Evolutionary conservation across 1,140 invertebrate species (phyloP).

Genomic region (Papilio dardanus): DNA sequence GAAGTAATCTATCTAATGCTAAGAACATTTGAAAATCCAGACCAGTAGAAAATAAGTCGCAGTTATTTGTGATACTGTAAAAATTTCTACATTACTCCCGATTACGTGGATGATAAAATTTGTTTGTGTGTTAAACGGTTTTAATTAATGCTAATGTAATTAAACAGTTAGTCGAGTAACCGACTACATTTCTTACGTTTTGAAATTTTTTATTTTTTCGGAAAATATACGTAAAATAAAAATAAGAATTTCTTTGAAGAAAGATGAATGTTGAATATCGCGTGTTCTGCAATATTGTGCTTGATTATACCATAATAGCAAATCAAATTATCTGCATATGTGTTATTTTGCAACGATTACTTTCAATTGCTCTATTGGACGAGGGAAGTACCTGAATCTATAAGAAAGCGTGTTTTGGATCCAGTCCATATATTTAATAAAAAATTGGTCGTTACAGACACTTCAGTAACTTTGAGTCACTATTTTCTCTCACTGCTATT

Average conservation of each 20-base stretch:
- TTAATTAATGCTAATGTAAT: background rate
- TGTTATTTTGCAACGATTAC: background rate
- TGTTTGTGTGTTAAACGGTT: background rate
- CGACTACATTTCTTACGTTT: background rate
- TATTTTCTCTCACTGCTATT: background rate
- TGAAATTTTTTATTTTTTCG: background rate
- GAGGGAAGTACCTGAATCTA: background rate
- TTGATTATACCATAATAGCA: conserved; percentile 61
- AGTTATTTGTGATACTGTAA: background rate
- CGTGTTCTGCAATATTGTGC: conserved; percentile 52
- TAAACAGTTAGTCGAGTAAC: background rate
- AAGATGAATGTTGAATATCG: conserved; percentile 36
- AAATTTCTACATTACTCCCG: background rate
- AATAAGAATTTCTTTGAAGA: conserved; percentile 31
- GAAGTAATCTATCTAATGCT: background rate
- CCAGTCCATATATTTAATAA: background rate
- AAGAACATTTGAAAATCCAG: conserved; percentile 14
- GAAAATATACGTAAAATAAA: conserved; percentile 9
- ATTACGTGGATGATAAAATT: background rate
- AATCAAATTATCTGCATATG: conserved; percentile 56
- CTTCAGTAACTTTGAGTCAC: background rate
- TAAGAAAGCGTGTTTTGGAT: background rate
- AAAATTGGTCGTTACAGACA: no score
- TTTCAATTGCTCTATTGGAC: background rate
- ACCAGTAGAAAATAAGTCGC: conserved; percentile 7